Evolutionary conservation across 2,797 vertebrate species (phyloP).

Genomic region (Periparus ater): DNA sequence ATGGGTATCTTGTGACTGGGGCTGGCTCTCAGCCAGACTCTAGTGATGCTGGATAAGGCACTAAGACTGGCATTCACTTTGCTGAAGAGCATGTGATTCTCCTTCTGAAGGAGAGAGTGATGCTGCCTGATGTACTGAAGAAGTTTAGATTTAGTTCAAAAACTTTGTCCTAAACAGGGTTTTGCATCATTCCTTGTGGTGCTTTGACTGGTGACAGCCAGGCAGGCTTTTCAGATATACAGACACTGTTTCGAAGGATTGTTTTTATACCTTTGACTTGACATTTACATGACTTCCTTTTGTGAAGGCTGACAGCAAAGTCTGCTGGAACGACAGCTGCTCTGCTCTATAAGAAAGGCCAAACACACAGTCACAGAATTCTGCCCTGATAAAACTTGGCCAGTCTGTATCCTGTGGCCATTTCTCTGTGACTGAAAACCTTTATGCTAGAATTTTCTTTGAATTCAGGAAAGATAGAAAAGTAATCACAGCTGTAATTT

Average conservation of each 20-base stretch:
- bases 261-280: constrained; percentile 67
- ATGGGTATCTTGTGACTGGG: background rate
- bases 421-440: background rate
- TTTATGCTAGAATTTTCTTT: background rate
- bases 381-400: constrained; percentile 17
- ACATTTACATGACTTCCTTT: constrained; percentile 71
- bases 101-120: background rate
- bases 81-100: background rate
- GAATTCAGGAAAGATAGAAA: background rate
- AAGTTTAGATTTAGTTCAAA: constrained; percentile 45
- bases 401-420: background rate
- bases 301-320: constrained; percentile 67
- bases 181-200: constrained; percentile 2
- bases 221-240: constrained; percentile 42
- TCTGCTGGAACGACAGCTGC: constrained; percentile 64
- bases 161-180: constrained; percentile 36
- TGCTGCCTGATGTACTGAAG: background rate
- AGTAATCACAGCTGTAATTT: background rate
- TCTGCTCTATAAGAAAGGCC: constrained; percentile 50
- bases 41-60: background rate
- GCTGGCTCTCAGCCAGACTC: background rate
- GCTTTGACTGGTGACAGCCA: background rate
- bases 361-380: constrained; percentile 18
- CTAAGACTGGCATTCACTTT: background rate
- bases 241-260: constrained; percentile 53